phyloP scores from a whole-genome alignment of 2,888 invertebrate species.

The Desoria tigrina region DNA sequence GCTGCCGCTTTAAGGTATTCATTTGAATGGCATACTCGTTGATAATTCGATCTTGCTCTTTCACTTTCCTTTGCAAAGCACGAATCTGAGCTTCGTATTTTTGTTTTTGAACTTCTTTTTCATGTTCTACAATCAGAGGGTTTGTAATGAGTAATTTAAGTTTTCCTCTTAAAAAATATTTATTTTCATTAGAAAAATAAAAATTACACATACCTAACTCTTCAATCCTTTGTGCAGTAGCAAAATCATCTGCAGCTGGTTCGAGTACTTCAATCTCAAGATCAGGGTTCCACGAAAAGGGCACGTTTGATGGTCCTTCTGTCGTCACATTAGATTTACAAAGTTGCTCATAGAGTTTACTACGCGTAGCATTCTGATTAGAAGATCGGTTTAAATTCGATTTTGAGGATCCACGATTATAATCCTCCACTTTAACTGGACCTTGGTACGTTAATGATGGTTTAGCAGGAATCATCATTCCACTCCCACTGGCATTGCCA shows the following conservation, averaged over 20 bases:
- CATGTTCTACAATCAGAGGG: constrained; percentile 31
- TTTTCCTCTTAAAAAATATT: constrained; percentile 25
- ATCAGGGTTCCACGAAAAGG: constrained; percentile 34
- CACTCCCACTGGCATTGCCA: too few species aligned
- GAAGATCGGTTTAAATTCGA: not conserved
- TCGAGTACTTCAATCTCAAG: constrained; percentile 37
- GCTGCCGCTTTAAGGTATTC: not conserved
- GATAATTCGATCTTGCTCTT: constrained; percentile 26
- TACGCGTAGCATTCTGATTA: not conserved
- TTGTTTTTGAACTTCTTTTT: constrained; percentile 23
- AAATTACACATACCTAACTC: constrained; percentile 30
- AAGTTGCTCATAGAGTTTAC: constrained; percentile 16
- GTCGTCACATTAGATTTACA: not conserved
- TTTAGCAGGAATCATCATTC: not conserved
- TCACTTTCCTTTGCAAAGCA: constrained; percentile 18
- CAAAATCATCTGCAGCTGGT: constrained; percentile 17
- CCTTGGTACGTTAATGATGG: not conserved
- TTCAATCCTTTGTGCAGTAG: constrained; percentile 19
- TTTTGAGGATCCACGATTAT: not conserved
- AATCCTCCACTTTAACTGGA: not conserved
- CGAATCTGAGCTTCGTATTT: constrained; percentile 23
- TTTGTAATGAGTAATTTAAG: constrained; percentile 17
- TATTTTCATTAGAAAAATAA: too few species aligned
- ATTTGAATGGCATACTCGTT: constrained; percentile 4
- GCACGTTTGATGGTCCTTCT: constrained; percentile 13